phyloP scores from a whole-genome alignment of 2,888 invertebrate species.

The Icerya purchasi region DNA sequence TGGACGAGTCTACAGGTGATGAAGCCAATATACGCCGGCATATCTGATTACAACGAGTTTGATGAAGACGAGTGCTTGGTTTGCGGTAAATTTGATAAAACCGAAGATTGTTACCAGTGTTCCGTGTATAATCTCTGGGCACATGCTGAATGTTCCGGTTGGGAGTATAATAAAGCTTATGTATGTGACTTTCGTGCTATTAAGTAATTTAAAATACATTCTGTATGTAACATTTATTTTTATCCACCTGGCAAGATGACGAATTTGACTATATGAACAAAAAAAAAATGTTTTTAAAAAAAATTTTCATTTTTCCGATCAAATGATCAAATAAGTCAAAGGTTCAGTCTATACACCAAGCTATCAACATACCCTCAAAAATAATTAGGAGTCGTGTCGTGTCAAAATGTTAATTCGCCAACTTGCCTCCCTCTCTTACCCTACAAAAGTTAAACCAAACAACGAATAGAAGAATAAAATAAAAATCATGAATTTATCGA shows the following conservation, averaged over 20 bases:
- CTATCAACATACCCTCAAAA: background rate
- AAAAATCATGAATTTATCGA: too few relatives aligned
- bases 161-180: too few relatives aligned
- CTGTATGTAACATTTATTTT: too few relatives aligned
- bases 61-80: background rate
- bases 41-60: background rate
- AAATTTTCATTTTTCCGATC: background rate
- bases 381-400: too few relatives aligned
- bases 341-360: background rate
- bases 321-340: background rate
- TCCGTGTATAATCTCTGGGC: background rate
- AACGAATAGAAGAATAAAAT: too few relatives aligned
- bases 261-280: conserved; percentile 1
- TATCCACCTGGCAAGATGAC: background rate
- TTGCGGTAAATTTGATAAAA: background rate
- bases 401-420: background rate
- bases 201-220: too few relatives aligned
- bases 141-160: too few relatives aligned
- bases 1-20: background rate
- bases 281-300: too few relatives aligned
- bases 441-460: too few relatives aligned
- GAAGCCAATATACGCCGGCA: background rate
- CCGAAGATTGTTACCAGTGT: background rate
- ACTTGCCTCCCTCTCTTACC: conserved; percentile 2
- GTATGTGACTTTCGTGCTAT: conserved; percentile 1